These are phyloP conservation scores for Steatornis caripensis DNA, from an alignment of 2,113 vertebrate species.

Conservation along the genomic window DNA sequence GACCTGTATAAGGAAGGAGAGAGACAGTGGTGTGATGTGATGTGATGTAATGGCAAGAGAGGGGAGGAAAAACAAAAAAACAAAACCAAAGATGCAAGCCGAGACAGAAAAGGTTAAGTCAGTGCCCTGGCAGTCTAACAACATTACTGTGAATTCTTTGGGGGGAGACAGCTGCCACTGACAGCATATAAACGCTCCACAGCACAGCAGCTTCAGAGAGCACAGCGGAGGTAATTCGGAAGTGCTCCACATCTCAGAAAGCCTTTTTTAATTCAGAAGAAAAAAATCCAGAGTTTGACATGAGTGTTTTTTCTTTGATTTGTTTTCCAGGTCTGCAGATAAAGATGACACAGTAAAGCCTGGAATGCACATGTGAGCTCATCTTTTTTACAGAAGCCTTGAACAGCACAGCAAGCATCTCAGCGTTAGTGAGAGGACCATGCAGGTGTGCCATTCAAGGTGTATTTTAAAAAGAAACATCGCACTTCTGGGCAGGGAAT, in stretches of 20 bases:
- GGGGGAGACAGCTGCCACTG: not conserved
- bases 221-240: not conserved
- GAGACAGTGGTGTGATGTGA: not conserved
- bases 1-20: not conserved
- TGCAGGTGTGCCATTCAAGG: not conserved
- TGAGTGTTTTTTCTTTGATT: constrained; percentile 11
- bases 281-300: not conserved
- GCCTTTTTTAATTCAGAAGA: constrained; percentile 14
- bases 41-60: not conserved
- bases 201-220: constrained; percentile 5
- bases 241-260: not conserved
- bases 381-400: not conserved
- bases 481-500: not conserved
- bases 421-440: not conserved
- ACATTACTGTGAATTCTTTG: not conserved
- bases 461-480: not conserved
- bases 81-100: not conserved
- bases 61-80: not conserved
- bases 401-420: not conserved
- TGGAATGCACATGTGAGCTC: not conserved
- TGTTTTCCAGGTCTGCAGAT: constrained; percentile 1
- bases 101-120: not conserved
- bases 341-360: not conserved
- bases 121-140: not conserved
- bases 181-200: not conserved